Conservation (phyloP, 2,797 vertebrate species). For the Epinephelus malabaricus region DNA sequence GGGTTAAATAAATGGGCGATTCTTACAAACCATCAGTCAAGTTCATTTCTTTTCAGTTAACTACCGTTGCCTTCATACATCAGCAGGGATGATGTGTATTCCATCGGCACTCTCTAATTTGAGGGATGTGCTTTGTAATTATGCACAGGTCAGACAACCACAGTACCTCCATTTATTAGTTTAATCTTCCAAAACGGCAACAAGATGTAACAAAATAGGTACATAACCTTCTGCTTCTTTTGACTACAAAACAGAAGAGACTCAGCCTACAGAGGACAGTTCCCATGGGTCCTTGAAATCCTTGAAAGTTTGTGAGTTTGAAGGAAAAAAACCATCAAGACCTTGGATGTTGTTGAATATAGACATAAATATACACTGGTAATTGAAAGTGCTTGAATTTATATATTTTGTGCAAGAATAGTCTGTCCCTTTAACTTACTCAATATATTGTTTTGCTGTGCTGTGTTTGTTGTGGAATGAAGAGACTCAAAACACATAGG, state of each 20-base stretch:
- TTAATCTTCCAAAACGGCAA: slow-evolving; percentile 28
- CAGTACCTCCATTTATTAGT: slow-evolving; percentile 22
- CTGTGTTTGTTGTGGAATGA: no score
- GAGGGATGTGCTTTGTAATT: slow-evolving; percentile 13
- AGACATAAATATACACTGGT: no score
- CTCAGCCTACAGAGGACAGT: not conserved
- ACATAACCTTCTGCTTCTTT: slow-evolving; percentile 10
- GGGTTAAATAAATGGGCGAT: not conserved
- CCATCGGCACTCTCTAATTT: slow-evolving; percentile 18
- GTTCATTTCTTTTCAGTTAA: slow-evolving; percentile 4
- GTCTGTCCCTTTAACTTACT: no score
- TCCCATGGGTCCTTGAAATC: no score
- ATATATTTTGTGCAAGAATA: no score
- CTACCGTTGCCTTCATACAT: slow-evolving; percentile 10
- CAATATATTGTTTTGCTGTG: no score
- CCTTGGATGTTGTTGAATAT: no score
- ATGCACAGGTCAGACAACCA: slow-evolving; percentile 6
- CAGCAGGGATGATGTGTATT: slow-evolving; percentile 3
- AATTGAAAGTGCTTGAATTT: no score
- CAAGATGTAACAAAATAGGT: slow-evolving; percentile 7
- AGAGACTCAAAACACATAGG: no score
- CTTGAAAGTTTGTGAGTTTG: no score
- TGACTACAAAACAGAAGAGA: not conserved
- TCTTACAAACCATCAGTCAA: slow-evolving; percentile 1
- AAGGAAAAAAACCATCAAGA: no score